Percentiles rank a stretch among this genome's conserved stretches.
Evolutionary conservation across 1,140 invertebrate species (phyloP).

Genomic region (Zaprionus ghesquierei): DNA sequence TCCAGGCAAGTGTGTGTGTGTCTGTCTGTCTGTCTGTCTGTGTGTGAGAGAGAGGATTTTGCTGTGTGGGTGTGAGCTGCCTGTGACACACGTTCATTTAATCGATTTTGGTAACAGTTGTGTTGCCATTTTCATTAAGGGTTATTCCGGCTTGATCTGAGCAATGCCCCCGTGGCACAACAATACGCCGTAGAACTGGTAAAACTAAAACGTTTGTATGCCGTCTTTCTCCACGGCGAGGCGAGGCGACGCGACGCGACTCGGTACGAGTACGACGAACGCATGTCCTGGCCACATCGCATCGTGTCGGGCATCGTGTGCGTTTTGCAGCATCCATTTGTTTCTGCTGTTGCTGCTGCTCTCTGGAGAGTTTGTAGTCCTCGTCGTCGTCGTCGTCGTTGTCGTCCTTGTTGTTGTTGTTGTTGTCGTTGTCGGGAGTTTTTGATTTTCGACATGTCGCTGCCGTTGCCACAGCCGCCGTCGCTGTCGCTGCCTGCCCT

Average conservation of each 20-base stretch:
- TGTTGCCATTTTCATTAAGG: slow-evolving; percentile 75
- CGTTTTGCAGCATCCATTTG: slow-evolving; percentile 67
- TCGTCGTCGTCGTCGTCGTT: no score
- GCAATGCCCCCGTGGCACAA: slow-evolving; percentile 27
- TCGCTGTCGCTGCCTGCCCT: neutral
- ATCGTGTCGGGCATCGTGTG: slow-evolving; percentile 33
- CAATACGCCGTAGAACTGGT: slow-evolving; percentile 25
- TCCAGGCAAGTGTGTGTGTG: neutral
- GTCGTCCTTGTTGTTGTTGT: no score
- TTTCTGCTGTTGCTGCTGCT: slow-evolving; percentile 56
- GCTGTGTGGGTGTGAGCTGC: neutral
- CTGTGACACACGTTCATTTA: slow-evolving; percentile 53
- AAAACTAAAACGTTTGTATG: slow-evolving; percentile 38
- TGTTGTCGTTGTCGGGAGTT: slow-evolving; percentile 49
- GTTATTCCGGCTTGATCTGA: slow-evolving; percentile 76
- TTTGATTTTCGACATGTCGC: slow-evolving; percentile 77
- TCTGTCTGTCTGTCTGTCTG: neutral
- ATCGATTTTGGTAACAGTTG: slow-evolving; percentile 74
- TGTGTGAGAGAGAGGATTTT: neutral
- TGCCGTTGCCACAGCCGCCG: slow-evolving; percentile 9
- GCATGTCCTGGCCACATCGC: slow-evolving; percentile 14
- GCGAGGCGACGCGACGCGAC: slow-evolving; percentile 25
- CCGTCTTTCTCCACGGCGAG: slow-evolving; percentile 29
- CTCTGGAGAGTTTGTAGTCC: slow-evolving; percentile 60
- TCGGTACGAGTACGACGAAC: slow-evolving; percentile 1